Evolutionary conservation across 2,888 invertebrate genomes (phyloP).

Genomic region (Brachyopa scutellaris): DNA sequence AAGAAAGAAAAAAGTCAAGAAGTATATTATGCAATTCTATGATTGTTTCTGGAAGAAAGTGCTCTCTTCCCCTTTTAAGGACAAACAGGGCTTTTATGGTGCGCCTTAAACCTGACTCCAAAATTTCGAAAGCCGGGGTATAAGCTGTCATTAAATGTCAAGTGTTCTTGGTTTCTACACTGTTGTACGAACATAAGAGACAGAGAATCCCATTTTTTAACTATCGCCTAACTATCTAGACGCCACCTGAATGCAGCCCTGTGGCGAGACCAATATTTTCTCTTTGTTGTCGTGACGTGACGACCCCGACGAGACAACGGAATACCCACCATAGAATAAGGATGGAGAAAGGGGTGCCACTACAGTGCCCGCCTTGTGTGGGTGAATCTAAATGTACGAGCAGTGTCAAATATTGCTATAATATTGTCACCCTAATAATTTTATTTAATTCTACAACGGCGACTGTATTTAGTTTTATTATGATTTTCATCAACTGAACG

Average conservation of each 20-base stretch:
- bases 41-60: too few relatives aligned
- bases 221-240: not conserved
- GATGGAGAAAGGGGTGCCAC: slow-evolving; percentile 11
- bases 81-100: too few relatives aligned
- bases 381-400: slow-evolving; percentile 16
- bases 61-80: too few relatives aligned
- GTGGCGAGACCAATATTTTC: slow-evolving; percentile 9
- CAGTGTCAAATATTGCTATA: slow-evolving; percentile 34
- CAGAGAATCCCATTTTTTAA: not conserved
- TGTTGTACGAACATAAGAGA: too few relatives aligned
- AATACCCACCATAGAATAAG: not conserved
- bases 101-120: too few relatives aligned
- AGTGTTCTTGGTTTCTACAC: too few relatives aligned
- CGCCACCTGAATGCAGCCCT: slow-evolving; percentile 7
- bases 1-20: too few relatives aligned
- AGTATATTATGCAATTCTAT: too few relatives aligned
- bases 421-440: slow-evolving; percentile 37
- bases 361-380: slow-evolving; percentile 1
- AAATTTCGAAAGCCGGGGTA: too few relatives aligned
- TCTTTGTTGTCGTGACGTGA: slow-evolving; percentile 5
- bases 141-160: too few relatives aligned
- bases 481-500: not conserved
- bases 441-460: slow-evolving; percentile 2
- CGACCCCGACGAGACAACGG: slow-evolving; percentile 38
- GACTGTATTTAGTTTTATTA: slow-evolving; percentile 8